These are phyloP conservation scores for Argyresthia goedartella DNA, from an alignment of 2,888 invertebrate genomes.

Conservation along the genomic window DNA sequence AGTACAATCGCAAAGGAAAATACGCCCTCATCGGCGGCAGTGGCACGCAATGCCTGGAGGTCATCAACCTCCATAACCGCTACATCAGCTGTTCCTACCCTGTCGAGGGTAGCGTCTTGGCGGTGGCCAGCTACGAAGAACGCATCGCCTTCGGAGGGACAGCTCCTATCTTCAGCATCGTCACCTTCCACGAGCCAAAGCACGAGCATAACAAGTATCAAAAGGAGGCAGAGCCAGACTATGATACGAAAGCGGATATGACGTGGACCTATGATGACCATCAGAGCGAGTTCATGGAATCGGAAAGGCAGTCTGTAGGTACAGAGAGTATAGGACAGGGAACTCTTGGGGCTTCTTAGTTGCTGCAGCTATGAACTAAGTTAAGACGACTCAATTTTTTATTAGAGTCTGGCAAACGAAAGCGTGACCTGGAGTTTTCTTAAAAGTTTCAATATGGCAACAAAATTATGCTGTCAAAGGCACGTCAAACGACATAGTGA, in stretches of 20 bases:
- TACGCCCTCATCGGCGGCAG: slow-evolving; percentile 59
- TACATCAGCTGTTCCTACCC: slow-evolving; percentile 57
- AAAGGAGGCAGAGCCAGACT: slow-evolving; percentile 7
- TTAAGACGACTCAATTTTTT: no score
- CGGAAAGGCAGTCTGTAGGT: neutral
- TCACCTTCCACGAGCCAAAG: slow-evolving; percentile 53
- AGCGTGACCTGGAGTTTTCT: no score
- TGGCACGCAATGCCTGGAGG: slow-evolving; percentile 54
- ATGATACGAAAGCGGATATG: neutral
- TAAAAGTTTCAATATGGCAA: no score
- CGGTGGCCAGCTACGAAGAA: slow-evolving; percentile 43
- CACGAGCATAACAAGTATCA: slow-evolving; percentile 34
- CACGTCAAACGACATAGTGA: no score
- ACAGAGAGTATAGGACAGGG: neutral
- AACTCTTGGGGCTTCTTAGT: neutral
- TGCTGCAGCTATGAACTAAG: no score
- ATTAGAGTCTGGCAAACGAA: no score
- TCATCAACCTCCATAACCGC: slow-evolving; percentile 56
- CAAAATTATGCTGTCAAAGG: no score
- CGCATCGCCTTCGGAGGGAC: slow-evolving; percentile 57
- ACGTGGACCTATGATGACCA: no score
- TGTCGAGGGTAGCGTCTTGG: slow-evolving; percentile 36
- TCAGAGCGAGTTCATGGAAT: neutral
- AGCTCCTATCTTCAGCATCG: slow-evolving; percentile 43
- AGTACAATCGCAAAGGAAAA: slow-evolving; percentile 61